Evolutionary conservation across 2,888 invertebrate genomes (phyloP).

Genomic region (Pseudococcus jackbeardsleyi): DNA sequence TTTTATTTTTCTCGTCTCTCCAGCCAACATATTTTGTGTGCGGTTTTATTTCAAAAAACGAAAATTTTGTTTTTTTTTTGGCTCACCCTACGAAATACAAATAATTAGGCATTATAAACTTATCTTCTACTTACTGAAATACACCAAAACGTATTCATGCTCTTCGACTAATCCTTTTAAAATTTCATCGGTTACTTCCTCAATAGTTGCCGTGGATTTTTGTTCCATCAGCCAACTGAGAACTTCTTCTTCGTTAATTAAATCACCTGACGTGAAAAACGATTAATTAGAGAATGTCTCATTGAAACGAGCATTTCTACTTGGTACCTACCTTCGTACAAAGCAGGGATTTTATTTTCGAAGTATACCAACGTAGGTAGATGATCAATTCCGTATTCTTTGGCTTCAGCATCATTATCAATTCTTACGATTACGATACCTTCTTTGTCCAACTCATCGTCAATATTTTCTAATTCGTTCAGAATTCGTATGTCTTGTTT

Average conservation of each 20-base stretch:
- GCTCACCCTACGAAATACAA: too few relatives aligned
- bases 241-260: conserved; percentile 92
- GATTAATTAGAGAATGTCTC: not conserved
- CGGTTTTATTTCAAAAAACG: too few relatives aligned
- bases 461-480: conserved; percentile 92
- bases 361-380: conserved; percentile 89
- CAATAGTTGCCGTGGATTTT: conserved; percentile 90
- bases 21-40: too few relatives aligned
- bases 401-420: conserved; percentile 90
- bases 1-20: too few relatives aligned
- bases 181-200: conserved; percentile 94
- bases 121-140: conserved; percentile 83
- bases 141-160: conserved; percentile 94
- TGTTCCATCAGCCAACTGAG: conserved; percentile 90
- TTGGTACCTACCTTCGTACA: conserved; percentile 79
- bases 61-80: too few relatives aligned
- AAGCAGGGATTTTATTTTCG: conserved; percentile 90
- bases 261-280: conserved; percentile 74
- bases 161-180: conserved; percentile 86
- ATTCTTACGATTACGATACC: conserved; percentile 91
- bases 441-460: conserved; percentile 90
- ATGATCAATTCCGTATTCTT: conserved; percentile 91
- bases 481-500: conserved; percentile 89
- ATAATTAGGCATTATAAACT: too few relatives aligned
- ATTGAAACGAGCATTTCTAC: not conserved